Evolutionary conservation across 2,888 invertebrate species (phyloP).

Genomic region (Plebejus melissa): DNA sequence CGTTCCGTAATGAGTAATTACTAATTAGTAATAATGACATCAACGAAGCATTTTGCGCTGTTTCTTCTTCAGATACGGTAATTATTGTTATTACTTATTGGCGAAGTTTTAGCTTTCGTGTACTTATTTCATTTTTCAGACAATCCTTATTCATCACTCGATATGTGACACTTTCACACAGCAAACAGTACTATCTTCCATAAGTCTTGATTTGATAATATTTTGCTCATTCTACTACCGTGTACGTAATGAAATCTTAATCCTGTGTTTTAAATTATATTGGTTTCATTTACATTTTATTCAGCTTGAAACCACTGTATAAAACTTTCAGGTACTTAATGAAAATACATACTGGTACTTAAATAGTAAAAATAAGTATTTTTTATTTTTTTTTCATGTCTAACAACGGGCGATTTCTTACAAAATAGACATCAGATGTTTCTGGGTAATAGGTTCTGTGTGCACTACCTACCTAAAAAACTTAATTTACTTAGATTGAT

Average conservation of each 20-base stretch:
- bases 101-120: background rate
- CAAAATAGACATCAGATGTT: background rate
- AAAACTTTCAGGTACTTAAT: background rate
- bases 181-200: slow-evolving; percentile 11
- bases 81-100: background rate
- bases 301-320: background rate
- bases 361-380: background rate
- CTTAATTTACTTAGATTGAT: no score
- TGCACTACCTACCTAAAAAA: no score
- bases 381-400: background rate
- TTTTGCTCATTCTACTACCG: slow-evolving; percentile 6
- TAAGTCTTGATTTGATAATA: background rate
- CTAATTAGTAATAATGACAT: background rate
- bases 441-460: background rate
- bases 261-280: background rate
- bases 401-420: background rate
- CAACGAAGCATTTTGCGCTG: background rate
- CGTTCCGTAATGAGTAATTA: background rate
- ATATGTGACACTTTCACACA: background rate
- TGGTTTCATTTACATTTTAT: background rate
- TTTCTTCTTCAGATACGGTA: background rate
- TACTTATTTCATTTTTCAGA: background rate
- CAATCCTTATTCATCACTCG: background rate
- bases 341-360: background rate
- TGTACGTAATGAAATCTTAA: background rate